A percentile compares a stretch with the other conserved stretches of the same genome.
These are phyloP conservation scores for Phoebastria nigripes DNA, from an alignment of 2,797 vertebrate genomes.

Conservation along the genomic window DNA sequence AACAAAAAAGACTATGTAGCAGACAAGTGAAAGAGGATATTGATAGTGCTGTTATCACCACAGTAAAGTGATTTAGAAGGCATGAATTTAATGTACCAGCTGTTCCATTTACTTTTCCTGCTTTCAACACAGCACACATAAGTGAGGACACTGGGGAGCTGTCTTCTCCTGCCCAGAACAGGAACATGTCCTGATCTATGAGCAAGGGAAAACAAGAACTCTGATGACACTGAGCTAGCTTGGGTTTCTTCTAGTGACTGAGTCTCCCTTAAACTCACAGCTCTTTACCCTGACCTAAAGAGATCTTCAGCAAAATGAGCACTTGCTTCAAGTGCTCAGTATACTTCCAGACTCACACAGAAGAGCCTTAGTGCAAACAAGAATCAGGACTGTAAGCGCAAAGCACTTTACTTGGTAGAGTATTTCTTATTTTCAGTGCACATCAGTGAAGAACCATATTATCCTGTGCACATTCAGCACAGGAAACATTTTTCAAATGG, in stretches of 20 bases:
- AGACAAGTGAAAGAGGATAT: slow-evolving; percentile 65
- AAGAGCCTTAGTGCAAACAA: neutral
- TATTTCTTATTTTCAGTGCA: neutral
- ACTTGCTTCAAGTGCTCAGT: neutral
- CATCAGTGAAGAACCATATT: neutral
- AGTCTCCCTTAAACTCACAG: neutral
- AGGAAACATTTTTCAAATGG: neutral
- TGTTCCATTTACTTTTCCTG: slow-evolving; percentile 49
- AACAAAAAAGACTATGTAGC: slow-evolving; percentile 44
- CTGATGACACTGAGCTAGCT: neutral
- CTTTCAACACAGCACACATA: slow-evolving; percentile 7
- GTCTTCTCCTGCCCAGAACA: neutral
- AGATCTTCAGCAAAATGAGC: neutral
- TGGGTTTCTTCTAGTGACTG: neutral
- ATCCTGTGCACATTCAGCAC: neutral
- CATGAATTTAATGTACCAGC: slow-evolving; percentile 63
- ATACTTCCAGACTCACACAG: neutral
- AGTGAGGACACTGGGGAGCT: slow-evolving; percentile 43
- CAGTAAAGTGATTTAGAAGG: slow-evolving; percentile 65
- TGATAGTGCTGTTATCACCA: slow-evolving; percentile 59
- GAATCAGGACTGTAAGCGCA: neutral
- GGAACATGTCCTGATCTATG: neutral
- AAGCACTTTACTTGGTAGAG: neutral
- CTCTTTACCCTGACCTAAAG: neutral
- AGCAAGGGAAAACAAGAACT: slow-evolving; percentile 7